Percentiles rank a stretch among this genome's conserved stretches.
Evolutionary conservation across 2,797 vertebrate genomes (phyloP).

Genomic region (Morus bassanus): DNA sequence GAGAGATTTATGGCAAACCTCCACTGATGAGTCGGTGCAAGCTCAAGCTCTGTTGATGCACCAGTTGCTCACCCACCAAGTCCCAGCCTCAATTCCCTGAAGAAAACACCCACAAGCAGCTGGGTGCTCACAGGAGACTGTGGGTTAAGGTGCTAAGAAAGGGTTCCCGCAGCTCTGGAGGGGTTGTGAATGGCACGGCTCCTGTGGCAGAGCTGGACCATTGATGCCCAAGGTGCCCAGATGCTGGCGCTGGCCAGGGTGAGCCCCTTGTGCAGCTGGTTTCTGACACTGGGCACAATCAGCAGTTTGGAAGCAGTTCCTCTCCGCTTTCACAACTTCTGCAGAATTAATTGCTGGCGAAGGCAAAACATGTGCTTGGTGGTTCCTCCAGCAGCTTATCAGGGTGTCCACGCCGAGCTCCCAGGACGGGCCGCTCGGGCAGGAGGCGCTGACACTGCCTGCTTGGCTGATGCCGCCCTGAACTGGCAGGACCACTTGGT

Average conservation of each 20-base stretch:
- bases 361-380: fast-evolving
- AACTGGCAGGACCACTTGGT: not conserved
- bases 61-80: not conserved
- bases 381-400: not conserved
- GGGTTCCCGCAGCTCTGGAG: not conserved
- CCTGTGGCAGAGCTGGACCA: not conserved
- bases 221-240: fast-evolving
- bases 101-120: not conserved
- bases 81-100: not conserved
- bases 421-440: not conserved
- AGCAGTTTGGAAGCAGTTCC: not conserved
- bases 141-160: not conserved
- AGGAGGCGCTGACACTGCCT: not conserved
- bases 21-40: not conserved
- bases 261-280: not conserved
- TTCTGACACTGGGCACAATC: not conserved
- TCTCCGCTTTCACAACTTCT: not conserved
- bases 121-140: not conserved
- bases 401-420: not conserved
- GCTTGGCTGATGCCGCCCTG: not conserved
- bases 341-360: not conserved
- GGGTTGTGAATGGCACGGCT: not conserved
- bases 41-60: not conserved
- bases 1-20: not conserved
- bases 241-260: fast-evolving